Conservation (phyloP, 1,140 invertebrate genomes). For the Aplysia californica region DNA sequence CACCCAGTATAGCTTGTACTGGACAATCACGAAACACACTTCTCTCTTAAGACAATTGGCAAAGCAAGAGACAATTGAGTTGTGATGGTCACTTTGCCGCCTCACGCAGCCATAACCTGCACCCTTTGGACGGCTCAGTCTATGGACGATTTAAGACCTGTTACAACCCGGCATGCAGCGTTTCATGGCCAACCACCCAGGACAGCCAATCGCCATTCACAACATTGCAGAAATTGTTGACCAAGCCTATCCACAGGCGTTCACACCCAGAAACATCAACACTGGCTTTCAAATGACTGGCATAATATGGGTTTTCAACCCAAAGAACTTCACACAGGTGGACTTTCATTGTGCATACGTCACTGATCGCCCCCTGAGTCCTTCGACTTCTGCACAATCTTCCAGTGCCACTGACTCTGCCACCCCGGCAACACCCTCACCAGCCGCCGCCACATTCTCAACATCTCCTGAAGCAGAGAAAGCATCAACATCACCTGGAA, state of each 20-base stretch:
- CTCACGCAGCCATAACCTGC: background rate
- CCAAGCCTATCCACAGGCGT: background rate
- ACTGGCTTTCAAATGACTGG: background rate
- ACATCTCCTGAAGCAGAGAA: no score
- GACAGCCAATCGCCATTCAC: background rate
- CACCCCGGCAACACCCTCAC: no score
- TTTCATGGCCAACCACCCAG: background rate
- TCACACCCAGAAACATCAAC: background rate
- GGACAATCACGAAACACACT: conserved; percentile 46
- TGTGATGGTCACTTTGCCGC: background rate
- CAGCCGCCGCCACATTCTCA: no score
- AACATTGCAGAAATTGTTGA: background rate
- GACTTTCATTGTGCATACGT: no score
- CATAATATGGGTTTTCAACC: no score
- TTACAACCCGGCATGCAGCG: background rate
- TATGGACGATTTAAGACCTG: background rate
- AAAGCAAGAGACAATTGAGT: conserved; percentile 12
- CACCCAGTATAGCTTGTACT: conserved; percentile 35
- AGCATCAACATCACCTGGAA: no score
- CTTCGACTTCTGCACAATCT: no score
- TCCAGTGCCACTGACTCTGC: no score
- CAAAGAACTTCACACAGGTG: no score
- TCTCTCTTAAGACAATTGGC: conserved; percentile 46
- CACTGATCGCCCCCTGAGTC: no score
- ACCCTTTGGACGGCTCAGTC: background rate